Evolutionary conservation across 2,888 invertebrate species (phyloP).

Genomic region (Hirtodrosophila trivittata): DNA sequence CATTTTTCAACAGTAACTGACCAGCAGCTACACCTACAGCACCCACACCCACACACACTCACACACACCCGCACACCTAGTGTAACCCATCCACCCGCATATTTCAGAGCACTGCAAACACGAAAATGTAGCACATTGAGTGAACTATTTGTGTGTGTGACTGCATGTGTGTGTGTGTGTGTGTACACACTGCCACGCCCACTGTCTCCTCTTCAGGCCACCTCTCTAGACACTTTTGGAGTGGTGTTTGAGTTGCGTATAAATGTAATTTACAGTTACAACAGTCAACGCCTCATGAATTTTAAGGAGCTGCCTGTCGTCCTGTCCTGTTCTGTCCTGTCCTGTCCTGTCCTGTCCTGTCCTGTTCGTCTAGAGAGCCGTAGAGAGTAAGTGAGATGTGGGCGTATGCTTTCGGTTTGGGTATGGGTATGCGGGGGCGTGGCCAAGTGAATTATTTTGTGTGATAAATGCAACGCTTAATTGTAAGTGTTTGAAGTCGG

Average conservation of each 20-base stretch:
- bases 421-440: conserved; percentile 50
- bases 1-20: conserved; percentile 61
- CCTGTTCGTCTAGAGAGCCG: background rate
- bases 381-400: background rate
- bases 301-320: conserved; percentile 58
- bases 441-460: conserved; percentile 57
- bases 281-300: conserved; percentile 71
- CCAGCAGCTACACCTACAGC: conserved; percentile 19
- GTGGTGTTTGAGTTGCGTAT: conserved; percentile 72
- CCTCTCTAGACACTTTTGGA: conserved; percentile 41
- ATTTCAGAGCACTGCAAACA: conserved; percentile 16
- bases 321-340: conserved; percentile 1
- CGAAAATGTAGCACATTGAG: conserved; percentile 51
- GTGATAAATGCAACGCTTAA: conserved; percentile 72
- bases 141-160: background rate
- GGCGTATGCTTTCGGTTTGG: background rate
- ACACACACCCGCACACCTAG: conserved; percentile 24
- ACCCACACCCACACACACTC: conserved; percentile 19
- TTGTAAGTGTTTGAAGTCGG: conserved; percentile 51
- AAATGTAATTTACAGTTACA: conserved; percentile 74
- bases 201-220: conserved; percentile 10
- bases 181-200: conserved; percentile 10
- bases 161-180: conserved; percentile 3
- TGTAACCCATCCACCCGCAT: too few species aligned
- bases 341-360: background rate